Evolutionary conservation across 2,888 invertebrate species (phyloP), one percentile per base, ranked within the genome.

Genomic region (Dusona sp.): DNA sequence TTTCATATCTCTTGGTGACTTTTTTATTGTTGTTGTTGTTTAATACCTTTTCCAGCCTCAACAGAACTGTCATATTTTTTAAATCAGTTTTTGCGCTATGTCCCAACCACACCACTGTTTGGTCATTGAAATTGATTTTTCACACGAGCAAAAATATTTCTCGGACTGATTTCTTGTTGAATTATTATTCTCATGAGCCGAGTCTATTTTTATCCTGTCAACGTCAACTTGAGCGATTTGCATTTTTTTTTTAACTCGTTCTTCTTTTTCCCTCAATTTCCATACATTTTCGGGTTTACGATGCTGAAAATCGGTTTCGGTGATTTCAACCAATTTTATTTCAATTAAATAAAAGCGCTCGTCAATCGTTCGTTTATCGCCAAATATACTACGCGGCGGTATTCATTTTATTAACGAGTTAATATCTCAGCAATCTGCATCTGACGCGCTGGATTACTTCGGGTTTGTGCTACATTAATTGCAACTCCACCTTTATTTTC

Each of bases 71-170:
- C 45, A 64, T 45, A 64, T 75, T 75, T 64, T 74, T 74, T 38
- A 36, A 42, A 57, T 36, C 36, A 57, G 57, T 68, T 74, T 74
- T 74, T 25, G 25, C 57, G 19, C 38, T 38, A 74, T 38, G 25
- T 16, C 36, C 42, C 25, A 25, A 57, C 57, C 57, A n/a, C 51
- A 54, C 36, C n/a, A 4, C 45, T 57, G 36, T 25, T 42, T 25
- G 48, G 70, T 70, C 48, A 70, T 70, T 33, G 48, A 48, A 70
- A 70, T 48, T 70, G 70, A 70, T 70, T 70, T 48, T 70, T 70
- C 48, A 48, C 70, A 38, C 70, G 29, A 13, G 70, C 70, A 13
- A 33, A 51, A 72, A 72, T 48, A 29, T 48, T 54, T 54, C 48
- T n/a, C 6, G n/a, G 72, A 54, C 33, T 72, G 72, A 72, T 72